Conservation (phyloP, 1,140 invertebrate genomes). For the Epicauta chinensis region DNA sequence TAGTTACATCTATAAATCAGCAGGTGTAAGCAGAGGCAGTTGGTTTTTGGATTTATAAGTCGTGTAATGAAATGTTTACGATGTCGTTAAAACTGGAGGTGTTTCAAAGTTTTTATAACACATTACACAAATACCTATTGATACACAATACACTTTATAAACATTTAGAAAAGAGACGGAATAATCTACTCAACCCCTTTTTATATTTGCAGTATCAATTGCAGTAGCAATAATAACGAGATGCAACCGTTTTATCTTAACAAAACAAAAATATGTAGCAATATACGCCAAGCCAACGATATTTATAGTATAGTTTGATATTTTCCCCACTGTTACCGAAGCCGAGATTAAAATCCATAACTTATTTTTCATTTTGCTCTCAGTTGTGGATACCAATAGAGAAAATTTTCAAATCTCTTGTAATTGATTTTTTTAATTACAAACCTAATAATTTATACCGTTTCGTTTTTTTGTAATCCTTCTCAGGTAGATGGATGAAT, state of each 20-base stretch:
- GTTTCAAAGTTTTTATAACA: slow-evolving; percentile 5
- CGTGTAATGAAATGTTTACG: slow-evolving; percentile 24
- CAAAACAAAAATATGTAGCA: slow-evolving; percentile 36
- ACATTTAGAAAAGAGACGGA: neutral
- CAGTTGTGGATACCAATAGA: no score
- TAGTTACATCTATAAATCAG: slow-evolving; percentile 20
- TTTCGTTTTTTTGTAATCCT: no score
- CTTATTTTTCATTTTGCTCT: slow-evolving; percentile 37
- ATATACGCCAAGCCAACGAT: slow-evolving; percentile 28
- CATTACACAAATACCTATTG: neutral
- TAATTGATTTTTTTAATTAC: no score
- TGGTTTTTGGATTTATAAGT: slow-evolving; percentile 20
- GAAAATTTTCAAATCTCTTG: no score
- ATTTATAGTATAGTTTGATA: slow-evolving; percentile 35
- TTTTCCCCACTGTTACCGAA: slow-evolving; percentile 27
- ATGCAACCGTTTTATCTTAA: slow-evolving; percentile 19
- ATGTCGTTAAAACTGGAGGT: slow-evolving; percentile 23
- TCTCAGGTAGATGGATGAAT: no score
- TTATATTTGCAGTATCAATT: neutral
- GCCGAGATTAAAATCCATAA: slow-evolving; percentile 39
- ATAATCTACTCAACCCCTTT: neutral
- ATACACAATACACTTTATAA: no score
- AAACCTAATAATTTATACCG: no score
- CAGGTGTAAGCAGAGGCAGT: slow-evolving; percentile 17
- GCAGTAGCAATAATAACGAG: neutral